These are phyloP conservation scores for Ictalurus punctatus DNA, from an alignment of 2,113 vertebrate genomes.

Conservation along the genomic window DNA sequence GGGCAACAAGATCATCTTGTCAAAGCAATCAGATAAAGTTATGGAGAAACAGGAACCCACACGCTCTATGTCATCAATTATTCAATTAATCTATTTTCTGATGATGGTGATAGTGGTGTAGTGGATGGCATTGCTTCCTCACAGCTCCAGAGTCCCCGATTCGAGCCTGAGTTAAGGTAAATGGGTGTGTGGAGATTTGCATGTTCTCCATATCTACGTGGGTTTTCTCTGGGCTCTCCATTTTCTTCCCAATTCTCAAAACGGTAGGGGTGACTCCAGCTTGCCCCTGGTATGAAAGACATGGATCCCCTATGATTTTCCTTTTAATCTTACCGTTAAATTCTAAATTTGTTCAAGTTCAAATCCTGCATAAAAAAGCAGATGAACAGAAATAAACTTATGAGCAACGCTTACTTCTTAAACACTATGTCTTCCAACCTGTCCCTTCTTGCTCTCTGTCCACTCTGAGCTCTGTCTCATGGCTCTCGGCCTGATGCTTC, in stretches of 20 bases:
- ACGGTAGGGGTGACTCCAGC: background rate
- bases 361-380: background rate
- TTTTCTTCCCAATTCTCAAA: background rate
- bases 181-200: background rate
- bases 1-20: background rate
- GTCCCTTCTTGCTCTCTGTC: background rate
- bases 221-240: background rate
- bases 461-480: background rate
- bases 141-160: background rate
- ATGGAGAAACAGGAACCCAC: background rate
- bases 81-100: background rate
- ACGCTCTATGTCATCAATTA: background rate
- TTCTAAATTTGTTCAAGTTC: background rate
- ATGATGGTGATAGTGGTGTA: background rate
- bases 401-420: background rate
- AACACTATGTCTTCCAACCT: background rate
- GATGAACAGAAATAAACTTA: background rate
- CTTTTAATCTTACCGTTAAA: background rate
- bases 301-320: background rate
- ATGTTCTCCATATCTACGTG: background rate
- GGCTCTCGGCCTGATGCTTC: constrained; percentile 29
- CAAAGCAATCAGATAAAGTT: background rate
- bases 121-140: background rate
- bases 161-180: background rate
- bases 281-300: background rate